These are phyloP conservation scores for Gnathonemus longibarbis DNA, from an alignment of 2,113 vertebrate species.

Conservation along the genomic window DNA sequence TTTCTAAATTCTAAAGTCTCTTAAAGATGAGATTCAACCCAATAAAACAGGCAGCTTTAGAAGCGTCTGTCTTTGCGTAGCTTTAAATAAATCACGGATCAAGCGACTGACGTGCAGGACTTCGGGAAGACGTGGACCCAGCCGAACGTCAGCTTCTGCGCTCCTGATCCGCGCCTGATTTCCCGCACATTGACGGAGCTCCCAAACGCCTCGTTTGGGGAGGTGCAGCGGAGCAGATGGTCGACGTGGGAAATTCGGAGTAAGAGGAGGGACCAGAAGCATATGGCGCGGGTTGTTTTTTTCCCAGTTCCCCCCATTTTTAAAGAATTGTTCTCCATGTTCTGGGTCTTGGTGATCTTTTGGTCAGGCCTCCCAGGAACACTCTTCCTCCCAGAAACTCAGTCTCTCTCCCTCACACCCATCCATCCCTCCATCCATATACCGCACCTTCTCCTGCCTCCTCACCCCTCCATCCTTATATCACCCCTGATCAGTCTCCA, in stretches of 20 bases:
- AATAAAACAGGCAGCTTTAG: background rate
- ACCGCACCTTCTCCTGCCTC: background rate
- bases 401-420: background rate
- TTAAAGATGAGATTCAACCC: background rate
- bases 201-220: background rate
- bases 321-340: background rate
- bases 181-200: background rate
- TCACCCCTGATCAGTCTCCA: background rate
- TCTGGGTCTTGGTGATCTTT: slow-evolving; percentile 8
- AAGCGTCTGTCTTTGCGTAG: background rate
- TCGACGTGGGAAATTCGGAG: background rate
- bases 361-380: slow-evolving; percentile 37
- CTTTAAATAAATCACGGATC: background rate
- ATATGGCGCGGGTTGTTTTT: background rate
- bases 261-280: slow-evolving; percentile 7
- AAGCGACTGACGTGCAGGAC: background rate
- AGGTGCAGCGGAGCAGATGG: background rate
- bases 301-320: slow-evolving; percentile 16
- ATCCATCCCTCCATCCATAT: background rate
- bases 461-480: background rate
- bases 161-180: background rate
- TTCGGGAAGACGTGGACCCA: background rate
- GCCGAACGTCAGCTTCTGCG: background rate
- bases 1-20: background rate
- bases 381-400: background rate